Base-by-base conservation (phyloP, 1,140 invertebrate genomes). In the Drosophila leontia region DNA sequence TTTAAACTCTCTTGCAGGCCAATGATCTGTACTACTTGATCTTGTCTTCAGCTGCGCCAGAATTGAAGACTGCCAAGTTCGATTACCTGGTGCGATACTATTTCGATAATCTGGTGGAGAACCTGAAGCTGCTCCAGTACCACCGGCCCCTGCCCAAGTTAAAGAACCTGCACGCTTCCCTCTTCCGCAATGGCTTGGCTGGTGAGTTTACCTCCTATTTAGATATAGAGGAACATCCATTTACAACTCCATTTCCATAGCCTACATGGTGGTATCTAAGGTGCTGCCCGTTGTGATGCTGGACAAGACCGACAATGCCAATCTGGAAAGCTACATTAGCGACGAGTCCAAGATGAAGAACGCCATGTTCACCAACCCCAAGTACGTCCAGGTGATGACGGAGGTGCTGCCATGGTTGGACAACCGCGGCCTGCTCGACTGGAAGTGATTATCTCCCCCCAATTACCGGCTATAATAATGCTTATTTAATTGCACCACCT, bases 351-450 rank as follows among this genome's bases (percentile, higher is more conserved):
- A 92, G 75, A 55, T 92, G 64, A 92, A 90, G 57, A 47, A 23
- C 26, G 77, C 80, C 35, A 92, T 92, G 91, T 92, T 85, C 53
- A 85, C 69, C 50, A 92, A 92, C 59, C 86, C 58, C 39, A 92
- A 91, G 51, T 92, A 92, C 65, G 77, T 91, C 11, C 76, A 91
- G 60, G 80, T 77, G 23, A 90, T 92, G 81, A 61, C 74, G 23
- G 86, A 88, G 45, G 53, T 92, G 45, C 57, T 92, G 26, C 91
- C 91, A 60, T 92, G 90, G 90, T 78, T 92, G 81, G 90, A 92
- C 68, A 92, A 92, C 63, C 86, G 90, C 35, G 91, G 91, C 6
- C 58, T 91, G 32, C 75, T 92, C 45, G 91, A 92, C 76, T 92
- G 82, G 85, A 91, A 92, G 39, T 91, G 74, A 83, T 69, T 70